A percentile compares a stretch with the other conserved stretches of the same genome.
Evolutionary conservation across 2,797 vertebrate genomes (phyloP).

Genomic region (Diglossa cyanea): DNA sequence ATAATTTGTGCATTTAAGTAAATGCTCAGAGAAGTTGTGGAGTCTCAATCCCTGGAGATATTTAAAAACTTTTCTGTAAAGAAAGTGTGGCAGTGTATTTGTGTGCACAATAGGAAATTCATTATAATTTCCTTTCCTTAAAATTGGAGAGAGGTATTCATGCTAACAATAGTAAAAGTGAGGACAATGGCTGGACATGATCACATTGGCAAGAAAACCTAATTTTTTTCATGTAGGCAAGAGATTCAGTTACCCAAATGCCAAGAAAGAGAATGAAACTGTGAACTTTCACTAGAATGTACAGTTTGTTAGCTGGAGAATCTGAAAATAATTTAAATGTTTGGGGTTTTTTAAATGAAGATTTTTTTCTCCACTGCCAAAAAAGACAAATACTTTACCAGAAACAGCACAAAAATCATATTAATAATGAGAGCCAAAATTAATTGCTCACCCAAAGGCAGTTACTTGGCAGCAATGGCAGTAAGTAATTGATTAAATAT

Average conservation of each 20-base stretch:
- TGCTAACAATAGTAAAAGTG: neutral
- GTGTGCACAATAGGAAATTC: neutral
- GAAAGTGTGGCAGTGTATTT: neutral
- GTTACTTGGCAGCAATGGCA: neutral
- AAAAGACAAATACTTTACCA: neutral
- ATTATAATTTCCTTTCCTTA: neutral
- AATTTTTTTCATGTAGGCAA: neutral
- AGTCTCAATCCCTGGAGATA: neutral
- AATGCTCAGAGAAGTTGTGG: neutral
- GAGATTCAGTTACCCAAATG: neutral
- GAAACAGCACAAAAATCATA: neutral
- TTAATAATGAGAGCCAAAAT: neutral
- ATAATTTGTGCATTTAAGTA: neutral
- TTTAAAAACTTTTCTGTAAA: neutral
- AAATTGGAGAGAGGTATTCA: neutral
- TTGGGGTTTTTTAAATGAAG: neutral
- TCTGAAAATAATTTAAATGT: neutral
- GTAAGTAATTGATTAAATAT: neutral
- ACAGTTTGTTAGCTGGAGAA: neutral
- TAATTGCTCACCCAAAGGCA: neutral
- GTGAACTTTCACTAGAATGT: neutral
- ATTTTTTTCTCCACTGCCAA: neutral
- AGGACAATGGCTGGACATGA: neutral
- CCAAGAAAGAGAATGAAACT: neutral
- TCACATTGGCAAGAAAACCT: neutral